Conservation (phyloP, 2,797 vertebrate genomes). For the Dendrocincla fuliginosa region DNA sequence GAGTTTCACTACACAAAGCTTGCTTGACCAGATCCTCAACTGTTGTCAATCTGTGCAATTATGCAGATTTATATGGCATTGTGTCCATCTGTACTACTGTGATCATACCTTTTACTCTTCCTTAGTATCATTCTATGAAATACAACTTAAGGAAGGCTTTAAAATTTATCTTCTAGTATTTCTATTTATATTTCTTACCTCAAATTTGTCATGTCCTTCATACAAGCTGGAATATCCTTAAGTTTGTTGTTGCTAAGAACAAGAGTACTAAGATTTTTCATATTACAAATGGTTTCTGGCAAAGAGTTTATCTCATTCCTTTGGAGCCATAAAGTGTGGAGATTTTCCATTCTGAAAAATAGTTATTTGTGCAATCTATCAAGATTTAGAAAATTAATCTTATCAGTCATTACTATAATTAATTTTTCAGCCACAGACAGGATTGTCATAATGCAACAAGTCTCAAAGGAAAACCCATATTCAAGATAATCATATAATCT, state of each 20-base stretch:
- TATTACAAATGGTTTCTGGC: conserved; percentile 85
- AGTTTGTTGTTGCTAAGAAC: conserved; percentile 91
- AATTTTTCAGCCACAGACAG: neutral
- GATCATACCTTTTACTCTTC: neutral
- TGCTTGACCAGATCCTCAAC: neutral
- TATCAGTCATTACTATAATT: neutral
- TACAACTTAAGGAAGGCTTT: neutral
- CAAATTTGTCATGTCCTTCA: conserved; percentile 88
- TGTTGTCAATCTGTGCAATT: neutral
- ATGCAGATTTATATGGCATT: neutral
- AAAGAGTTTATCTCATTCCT: conserved; percentile 87
- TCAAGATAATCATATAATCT: neutral
- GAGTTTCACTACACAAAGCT: neutral
- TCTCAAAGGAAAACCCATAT: neutral
- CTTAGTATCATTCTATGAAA: neutral
- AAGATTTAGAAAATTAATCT: neutral
- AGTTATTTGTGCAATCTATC: neutral
- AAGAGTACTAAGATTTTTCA: conserved; percentile 88
- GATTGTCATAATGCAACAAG: neutral
- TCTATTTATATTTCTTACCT: conserved; percentile 75
- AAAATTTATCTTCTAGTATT: neutral
- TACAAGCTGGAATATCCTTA: conserved; percentile 85
- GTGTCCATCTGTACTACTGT: neutral
- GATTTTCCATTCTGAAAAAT: conserved; percentile 85
- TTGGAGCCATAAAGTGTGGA: conserved; percentile 94